phyloP scores from a whole-genome alignment of 2,797 vertebrate genomes.

The Spizella passerina region DNA sequence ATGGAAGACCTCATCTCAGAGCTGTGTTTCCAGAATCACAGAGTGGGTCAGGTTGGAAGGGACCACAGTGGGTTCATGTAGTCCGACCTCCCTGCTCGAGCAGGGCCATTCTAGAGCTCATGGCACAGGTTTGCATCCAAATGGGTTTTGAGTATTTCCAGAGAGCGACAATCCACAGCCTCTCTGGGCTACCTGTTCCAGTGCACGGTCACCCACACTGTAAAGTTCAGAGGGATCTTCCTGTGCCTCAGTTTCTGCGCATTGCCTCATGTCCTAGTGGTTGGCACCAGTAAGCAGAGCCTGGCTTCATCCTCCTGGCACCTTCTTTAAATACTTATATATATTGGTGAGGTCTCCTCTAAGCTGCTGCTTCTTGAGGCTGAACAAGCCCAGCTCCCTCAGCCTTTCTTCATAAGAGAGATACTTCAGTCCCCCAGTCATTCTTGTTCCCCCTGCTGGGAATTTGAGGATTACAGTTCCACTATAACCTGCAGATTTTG shows the following conservation, averaged over 20 bases:
- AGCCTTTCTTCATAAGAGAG: not conserved
- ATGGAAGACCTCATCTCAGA: not conserved
- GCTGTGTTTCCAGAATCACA: too few species aligned
- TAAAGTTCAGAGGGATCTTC: not conserved
- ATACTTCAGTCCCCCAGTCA: not conserved
- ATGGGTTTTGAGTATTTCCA: not conserved
- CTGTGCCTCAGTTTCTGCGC: not conserved
- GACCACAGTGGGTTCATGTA: not conserved
- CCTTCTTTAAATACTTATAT: accelerated
- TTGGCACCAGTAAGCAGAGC: not conserved
- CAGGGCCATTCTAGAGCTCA: not conserved
- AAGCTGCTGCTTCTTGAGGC: not conserved
- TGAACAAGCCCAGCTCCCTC: not conserved
- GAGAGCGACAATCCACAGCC: not conserved
- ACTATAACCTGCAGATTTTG: not conserved
- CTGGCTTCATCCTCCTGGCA: not conserved
- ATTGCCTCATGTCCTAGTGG: accelerated
- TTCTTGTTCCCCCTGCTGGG: not conserved
- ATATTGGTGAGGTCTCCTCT: not conserved
- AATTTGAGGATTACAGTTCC: not conserved
- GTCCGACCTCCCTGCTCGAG: accelerated
- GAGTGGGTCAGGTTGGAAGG: too few species aligned
- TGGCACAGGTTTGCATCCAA: not conserved
- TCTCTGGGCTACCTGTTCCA: not conserved
- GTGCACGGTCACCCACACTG: not conserved